Evolutionary conservation across 2,888 invertebrate genomes (phyloP), one percentile per base, ranked within the genome.

Genomic region (Pachymerium ferrugineum): DNA sequence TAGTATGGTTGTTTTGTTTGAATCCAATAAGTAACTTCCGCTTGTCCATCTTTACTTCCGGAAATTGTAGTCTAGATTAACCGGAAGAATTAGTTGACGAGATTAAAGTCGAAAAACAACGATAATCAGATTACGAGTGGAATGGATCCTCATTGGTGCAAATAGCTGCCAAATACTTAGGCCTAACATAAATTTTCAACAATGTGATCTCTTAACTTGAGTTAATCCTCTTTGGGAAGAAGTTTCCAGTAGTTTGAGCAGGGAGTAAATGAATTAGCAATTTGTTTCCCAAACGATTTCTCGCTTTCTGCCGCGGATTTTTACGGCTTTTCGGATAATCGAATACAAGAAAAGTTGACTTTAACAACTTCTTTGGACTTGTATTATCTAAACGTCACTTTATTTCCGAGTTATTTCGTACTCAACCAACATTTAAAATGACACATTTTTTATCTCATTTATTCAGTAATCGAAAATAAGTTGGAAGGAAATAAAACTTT

Each of bases 81-180:
- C 54, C 54, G 54, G 54, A 54, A 54, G 54, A 54, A 54, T 54
- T 54, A 54, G 54, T 54, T 54, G 54, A 54, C 54, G 54, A 54
- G 54, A 54, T 54, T 54, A 54, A 54, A 54, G 22, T 54, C 54
- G 22, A 54, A 28, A 22, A 54, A 54, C 54, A 54, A 54, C 54
- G 22, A 28, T 54, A 54, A 54, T 54, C 54, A 54, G 54, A 54
- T 54, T 54, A 54, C 10, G 28, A 54, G 54, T 54, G 54, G 54
- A 54, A 54, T 54, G 54, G 54, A 54, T 54, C 54, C 25, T 54
- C 54, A 54, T 54, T 54, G 54, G 54, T 54, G 54, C 54, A 54
- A 54, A 54, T 54, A 25, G 54, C 54, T 54, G 54, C 12, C 54
- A 54, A 54, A 54, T 54, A 54, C 54, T 54, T 54, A 54, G 54